A percentile compares a stretch with the other conserved stretches of the same genome.
Conservation (phyloP, 2,888 invertebrate species). For the Iselma pallidipennis region DNA sequence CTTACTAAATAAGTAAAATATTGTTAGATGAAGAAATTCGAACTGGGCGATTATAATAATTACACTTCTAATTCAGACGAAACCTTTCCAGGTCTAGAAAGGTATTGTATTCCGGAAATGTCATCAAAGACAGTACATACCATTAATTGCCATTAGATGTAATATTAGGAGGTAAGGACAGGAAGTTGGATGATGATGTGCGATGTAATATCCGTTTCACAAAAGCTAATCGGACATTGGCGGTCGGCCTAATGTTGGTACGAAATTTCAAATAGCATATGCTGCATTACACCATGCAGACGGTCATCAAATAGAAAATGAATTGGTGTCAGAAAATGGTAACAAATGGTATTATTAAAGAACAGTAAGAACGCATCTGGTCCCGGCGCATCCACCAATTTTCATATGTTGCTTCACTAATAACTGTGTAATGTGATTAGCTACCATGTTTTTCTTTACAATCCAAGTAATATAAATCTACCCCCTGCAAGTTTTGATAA, state of each 20-base stretch:
- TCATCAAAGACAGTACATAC: background rate
- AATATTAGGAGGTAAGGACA: constrained; percentile 18
- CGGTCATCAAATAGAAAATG: background rate
- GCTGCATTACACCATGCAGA: background rate
- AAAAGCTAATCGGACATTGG: constrained; percentile 30
- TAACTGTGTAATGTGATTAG: no score
- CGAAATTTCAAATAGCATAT: background rate
- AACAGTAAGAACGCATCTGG: background rate
- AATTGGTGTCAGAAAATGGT: background rate
- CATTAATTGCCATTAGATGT: constrained; percentile 20
- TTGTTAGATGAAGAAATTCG: background rate
- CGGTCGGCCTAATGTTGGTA: constrained; percentile 16
- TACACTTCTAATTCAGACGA: background rate
- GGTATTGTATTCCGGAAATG: background rate
- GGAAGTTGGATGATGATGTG: constrained; percentile 26
- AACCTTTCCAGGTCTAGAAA: no score
- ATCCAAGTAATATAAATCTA: no score
- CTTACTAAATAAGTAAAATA: background rate
- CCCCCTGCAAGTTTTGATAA: no score
- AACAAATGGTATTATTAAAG: background rate
- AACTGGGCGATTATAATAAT: background rate
- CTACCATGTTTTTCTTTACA: no score
- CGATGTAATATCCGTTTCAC: constrained; percentile 30
- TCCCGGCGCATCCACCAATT: background rate
- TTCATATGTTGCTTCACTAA: background rate